Evolutionary conservation across 2,797 vertebrate species (phyloP).

Genomic region (Ctenochaetus hawaiiensis): DNA sequence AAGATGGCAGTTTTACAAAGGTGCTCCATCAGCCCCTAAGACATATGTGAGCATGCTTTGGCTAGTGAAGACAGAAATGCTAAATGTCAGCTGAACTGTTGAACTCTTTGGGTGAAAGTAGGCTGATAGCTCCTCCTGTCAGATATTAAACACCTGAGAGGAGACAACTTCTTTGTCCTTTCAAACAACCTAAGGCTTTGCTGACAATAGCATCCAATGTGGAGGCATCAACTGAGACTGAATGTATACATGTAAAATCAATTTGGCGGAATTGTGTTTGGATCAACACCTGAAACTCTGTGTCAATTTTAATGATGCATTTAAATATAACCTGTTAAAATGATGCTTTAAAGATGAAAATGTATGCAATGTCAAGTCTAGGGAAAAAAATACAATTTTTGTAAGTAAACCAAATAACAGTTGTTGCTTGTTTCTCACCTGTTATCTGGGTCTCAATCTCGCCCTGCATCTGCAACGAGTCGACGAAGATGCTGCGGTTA

Average conservation of each 20-base stretch:
- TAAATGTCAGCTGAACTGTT: constrained; percentile 4
- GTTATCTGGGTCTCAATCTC: constrained; percentile 99
- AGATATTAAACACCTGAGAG: constrained; percentile 3
- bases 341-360: not conserved
- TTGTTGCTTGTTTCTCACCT: constrained; percentile 80
- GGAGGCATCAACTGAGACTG: not conserved
- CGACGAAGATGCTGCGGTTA: constrained; percentile 97
- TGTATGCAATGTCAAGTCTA: no score
- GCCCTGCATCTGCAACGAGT: constrained; percentile 97
- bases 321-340: not conserved
- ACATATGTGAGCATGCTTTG: constrained; percentile 5
- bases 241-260: not conserved
- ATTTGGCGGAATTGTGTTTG: not conserved
- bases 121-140: not conserved
- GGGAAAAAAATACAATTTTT: no score
- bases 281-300: not conserved
- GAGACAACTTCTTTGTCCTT: not conserved
- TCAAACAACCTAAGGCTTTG: not conserved
- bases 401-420: not conserved
- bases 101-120: constrained; percentile 20
- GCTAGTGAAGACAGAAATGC: not conserved
- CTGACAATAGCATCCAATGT: not conserved
- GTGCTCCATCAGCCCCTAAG: constrained; percentile 5
- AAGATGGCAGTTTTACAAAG: constrained; percentile 1
- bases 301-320: not conserved